Evolutionary conservation across 2,797 vertebrate species (phyloP), one percentile per base, ranked within the genome.

Genomic region (Mergus octosetaceus): DNA sequence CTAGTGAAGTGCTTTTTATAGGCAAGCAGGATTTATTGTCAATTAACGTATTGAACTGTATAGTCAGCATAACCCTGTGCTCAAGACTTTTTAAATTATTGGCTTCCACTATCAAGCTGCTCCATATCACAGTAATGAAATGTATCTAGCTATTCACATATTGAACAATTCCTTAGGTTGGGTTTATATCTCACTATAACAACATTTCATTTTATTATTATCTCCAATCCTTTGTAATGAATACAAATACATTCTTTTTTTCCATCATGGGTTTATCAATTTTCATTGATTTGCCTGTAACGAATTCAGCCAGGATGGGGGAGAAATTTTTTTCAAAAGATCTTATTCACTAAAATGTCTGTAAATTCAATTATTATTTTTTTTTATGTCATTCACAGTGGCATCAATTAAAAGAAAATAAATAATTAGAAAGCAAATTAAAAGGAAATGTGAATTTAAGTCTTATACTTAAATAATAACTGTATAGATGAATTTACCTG

Each of bases 31-130:
- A 98, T 98, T 98, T 98, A 98, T 98, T 98, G 98, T 98, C 98
- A 98, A 98, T 98, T 98, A 98, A 98, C 95, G 96, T 98, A 98
- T 98, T 98, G 98, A 98, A 98, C 98, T 98, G 98, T 97, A 96
- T 94, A 98, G 97, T 98, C 98, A 98, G 98, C 98, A 98, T 97
- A 98, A 98, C 97, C 96, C 96, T 83, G 78, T 91, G 95, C 94
- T 97, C 90, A 91, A 97, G 97, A 98, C 95, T 98, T 97, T 98
- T 97, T 95, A 98, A 97, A 98, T 97, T 96, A 98, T 97, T 97
- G 97, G 97, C 94, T 98, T 97, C 96, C 60, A 22, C 95, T 98
- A 96, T 97, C 96, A 97, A 97, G 95, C 91, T 94, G 94, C 92
- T 97, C 89, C 96, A 89, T 94, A 96, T 96, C 96, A 85, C 72